Base-by-base conservation (phyloP, 2,797 vertebrate species). In the Tympanoctomys barrerae region DNA sequence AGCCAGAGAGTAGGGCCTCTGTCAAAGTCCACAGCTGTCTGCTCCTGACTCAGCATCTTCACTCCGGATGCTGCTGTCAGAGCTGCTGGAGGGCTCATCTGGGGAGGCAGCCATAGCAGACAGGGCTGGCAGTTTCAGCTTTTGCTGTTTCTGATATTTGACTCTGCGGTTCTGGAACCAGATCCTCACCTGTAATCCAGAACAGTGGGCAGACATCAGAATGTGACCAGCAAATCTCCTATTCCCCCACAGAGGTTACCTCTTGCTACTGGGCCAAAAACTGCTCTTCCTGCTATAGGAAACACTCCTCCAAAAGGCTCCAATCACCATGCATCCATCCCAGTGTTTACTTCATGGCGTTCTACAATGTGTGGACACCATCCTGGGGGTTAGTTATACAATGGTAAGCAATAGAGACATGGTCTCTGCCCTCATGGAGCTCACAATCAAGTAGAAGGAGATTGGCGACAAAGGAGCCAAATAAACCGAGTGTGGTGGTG, bases 151-250 rank as follows among this genome's bases (percentile, higher is more conserved):
- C 92, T 98, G 98, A 98, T 98, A 99, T 42, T 99, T 99, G 97
- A 99, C 99, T 91, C 99, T 97, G 54, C 99, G 97, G 96, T 99
- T 99, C 97, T 99, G 99, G 97, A 99, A 99, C 99, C 99, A 99
- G 24, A 99, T 98, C 83, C 99, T 99, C n/a, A 99, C 99, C 99
- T 99, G 16, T 5, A 68, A 88, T 86, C 78, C 39, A 42, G 49
- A 36, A 77, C 36, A 89, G 49, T 57, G 42, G 31, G 36, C 49
- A 96, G 49, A 92, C 70, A 94, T 95, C 36, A 94, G 83, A 92
- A 87, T 77, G 57, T 88, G 79, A 70, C 52, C 59, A 92, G 16
- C 39, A 46, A 54, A 52, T 71, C 73, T 62, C 28, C 16, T 18
- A 16, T 52, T 75, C n/a, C 14, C 22, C 78, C 54, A 46, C 52